Percentiles rank a stretch among this genome's conserved stretches.
These are phyloP conservation scores for Orchesella cincta DNA, from an alignment of 1,140 invertebrate genomes.

Conservation along the genomic window DNA sequence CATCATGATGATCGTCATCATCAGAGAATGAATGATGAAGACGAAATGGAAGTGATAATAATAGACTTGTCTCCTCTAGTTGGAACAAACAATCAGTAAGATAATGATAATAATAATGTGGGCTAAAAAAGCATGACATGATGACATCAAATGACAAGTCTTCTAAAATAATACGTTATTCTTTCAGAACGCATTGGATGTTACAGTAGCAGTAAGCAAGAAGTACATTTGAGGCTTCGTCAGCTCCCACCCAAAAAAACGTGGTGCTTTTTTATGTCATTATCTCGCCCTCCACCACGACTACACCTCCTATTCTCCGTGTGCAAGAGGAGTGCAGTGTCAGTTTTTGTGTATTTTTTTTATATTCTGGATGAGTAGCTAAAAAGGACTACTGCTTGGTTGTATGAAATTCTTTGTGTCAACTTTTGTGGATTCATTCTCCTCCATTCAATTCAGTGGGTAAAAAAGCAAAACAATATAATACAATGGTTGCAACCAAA, in stretches of 20 bases:
- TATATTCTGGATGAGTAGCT: too few species aligned
- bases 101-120: constrained; percentile 19
- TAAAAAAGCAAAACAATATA: neutral
- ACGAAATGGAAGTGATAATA: constrained; percentile 7
- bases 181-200: too few species aligned
- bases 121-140: neutral
- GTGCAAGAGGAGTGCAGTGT: too few species aligned
- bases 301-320: too few species aligned
- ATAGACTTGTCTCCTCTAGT: constrained; percentile 24
- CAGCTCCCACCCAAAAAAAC: neutral
- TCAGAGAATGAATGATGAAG: neutral
- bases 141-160: constrained; percentile 2
- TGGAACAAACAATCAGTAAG: too few species aligned
- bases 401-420: too few species aligned
- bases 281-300: too few species aligned
- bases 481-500: too few species aligned
- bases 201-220: neutral
- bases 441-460: neutral
- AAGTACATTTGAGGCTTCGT: neutral
- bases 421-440: too few species aligned
- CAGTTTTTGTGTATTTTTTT: too few species aligned
- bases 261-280: too few species aligned
- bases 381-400: too few species aligned
- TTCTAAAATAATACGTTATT: neutral
- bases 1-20: neutral